Evolutionary conservation across 2,888 invertebrate genomes (phyloP).

Genomic region (Phengaris alcon): DNA sequence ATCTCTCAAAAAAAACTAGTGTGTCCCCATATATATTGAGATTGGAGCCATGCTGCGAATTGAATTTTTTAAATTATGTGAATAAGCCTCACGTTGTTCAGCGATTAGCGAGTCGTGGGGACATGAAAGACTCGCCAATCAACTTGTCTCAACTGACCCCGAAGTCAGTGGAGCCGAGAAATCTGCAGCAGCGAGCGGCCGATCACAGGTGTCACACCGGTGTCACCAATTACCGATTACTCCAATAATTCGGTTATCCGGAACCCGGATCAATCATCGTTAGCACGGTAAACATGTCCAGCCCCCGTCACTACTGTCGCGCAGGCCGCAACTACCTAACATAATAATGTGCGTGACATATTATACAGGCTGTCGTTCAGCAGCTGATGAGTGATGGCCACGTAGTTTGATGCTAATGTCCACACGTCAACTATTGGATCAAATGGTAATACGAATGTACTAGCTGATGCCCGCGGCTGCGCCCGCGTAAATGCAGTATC

Average conservation of each 20-base stretch:
- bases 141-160: not conserved
- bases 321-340: not conserved
- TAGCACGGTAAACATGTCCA: slow-evolving; percentile 12
- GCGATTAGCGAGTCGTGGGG: not conserved
- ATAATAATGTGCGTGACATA: slow-evolving; percentile 1
- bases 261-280: slow-evolving; percentile 27
- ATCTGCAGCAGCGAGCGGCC: not conserved
- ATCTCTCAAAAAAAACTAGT: no score
- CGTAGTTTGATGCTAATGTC: no score
- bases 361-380: not conserved
- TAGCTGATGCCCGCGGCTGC: no score
- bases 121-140: not conserved
- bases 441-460: no score
- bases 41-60: no score
- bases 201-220: not conserved
- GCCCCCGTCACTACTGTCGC: not conserved
- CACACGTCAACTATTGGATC: no score
- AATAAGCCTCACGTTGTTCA: no score
- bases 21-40: no score
- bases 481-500: no score
- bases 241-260: slow-evolving; percentile 3
- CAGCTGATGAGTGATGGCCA: not conserved
- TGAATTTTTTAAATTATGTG: no score
- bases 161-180: not conserved
- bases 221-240: slow-evolving; percentile 6